These are phyloP conservation scores for Ditula angustiorana DNA, from an alignment of 2,888 invertebrate genomes.

Conservation along the genomic window DNA sequence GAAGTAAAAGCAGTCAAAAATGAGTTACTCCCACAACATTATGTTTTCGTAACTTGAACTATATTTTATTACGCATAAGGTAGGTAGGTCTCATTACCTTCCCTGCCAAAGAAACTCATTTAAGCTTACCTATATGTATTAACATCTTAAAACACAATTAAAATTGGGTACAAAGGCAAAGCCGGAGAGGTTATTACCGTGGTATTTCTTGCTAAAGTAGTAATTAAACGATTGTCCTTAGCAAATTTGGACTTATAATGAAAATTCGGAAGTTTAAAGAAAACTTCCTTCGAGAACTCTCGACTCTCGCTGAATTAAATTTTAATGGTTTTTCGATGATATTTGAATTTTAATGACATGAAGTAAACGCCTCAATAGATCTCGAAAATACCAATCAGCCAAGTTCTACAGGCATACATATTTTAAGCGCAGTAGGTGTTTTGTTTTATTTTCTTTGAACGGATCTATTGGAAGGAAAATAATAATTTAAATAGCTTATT, in stretches of 20 bases:
- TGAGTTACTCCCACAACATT: no score
- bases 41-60: background rate
- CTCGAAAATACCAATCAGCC: no score
- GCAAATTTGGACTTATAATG: conserved; percentile 11
- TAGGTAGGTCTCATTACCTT: background rate
- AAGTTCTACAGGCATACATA: no score
- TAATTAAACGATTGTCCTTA: conserved; percentile 9
- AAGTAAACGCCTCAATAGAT: no score
- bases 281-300: conserved; percentile 1
- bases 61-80: background rate
- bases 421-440: no score
- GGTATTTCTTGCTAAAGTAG: conserved; percentile 10
- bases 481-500: no score
- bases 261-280: conserved; percentile 11
- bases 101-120: background rate
- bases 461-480: no score
- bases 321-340: conserved; percentile 4
- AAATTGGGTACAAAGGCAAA: conserved; percentile 5
- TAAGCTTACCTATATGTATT: background rate
- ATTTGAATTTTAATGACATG: background rate
- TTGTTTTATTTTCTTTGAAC: no score
- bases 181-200: background rate
- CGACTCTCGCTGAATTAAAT: background rate
- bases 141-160: conserved; percentile 19
- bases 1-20: no score